phyloP scores from a whole-genome alignment of 2,113 vertebrate genomes.

The Cochlearius cochlearius region DNA sequence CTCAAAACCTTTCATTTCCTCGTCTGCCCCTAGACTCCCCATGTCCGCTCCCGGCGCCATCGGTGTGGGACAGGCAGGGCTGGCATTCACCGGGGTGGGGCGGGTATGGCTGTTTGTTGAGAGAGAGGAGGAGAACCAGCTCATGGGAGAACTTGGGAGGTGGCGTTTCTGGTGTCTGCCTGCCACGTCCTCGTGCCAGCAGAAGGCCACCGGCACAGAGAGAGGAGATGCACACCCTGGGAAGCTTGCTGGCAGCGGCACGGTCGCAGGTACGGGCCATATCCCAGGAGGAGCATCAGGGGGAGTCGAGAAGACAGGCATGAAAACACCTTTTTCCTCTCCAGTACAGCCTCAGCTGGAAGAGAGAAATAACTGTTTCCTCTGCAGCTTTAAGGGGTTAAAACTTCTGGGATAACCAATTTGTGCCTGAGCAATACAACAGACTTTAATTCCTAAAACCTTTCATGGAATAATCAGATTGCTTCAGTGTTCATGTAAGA shows the following conservation, averaged over 20 bases:
- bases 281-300: fast-evolving
- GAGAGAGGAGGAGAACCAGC: neutral
- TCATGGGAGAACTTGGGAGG: neutral
- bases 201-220: neutral
- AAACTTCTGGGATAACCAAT: neutral
- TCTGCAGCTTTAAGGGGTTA: neutral
- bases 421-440: neutral
- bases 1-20: neutral
- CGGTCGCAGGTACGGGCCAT: fast-evolving
- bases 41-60: fast-evolving
- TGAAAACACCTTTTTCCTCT: neutral
- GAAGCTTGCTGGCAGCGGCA: neutral
- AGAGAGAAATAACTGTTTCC: neutral
- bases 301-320: fast-evolving
- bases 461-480: neutral
- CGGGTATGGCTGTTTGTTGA: neutral
- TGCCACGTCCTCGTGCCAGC: neutral
- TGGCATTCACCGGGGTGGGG: neutral
- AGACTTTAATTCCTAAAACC: neutral
- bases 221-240: neutral
- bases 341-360: neutral
- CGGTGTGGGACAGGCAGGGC: neutral
- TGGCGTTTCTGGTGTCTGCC: neutral
- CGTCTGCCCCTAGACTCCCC: neutral
- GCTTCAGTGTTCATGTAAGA: neutral